Percentiles rank a stretch among this genome's conserved stretches.
Evolutionary conservation across 2,113 vertebrate species (phyloP).

Genomic region (Amphiprion percula): DNA sequence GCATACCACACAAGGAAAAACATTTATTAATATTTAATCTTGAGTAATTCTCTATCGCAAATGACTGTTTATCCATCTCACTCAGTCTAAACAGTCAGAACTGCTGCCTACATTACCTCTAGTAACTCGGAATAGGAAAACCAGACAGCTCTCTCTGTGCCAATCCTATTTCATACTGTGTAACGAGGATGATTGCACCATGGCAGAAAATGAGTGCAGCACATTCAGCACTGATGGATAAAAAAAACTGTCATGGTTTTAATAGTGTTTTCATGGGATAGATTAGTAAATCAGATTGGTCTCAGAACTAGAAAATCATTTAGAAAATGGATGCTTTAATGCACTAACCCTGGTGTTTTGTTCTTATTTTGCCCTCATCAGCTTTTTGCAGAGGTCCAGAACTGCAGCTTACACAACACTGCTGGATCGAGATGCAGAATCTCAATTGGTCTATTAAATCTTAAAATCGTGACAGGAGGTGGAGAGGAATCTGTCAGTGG

Average conservation of each 20-base stretch:
- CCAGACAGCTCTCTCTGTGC: constrained; percentile 56
- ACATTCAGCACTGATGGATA: constrained; percentile 46
- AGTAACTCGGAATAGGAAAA: constrained; percentile 35
- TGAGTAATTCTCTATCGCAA: constrained; percentile 42
- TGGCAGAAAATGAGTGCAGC: constrained; percentile 62
- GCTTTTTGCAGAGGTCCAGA: constrained; percentile 26
- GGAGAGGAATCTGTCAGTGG: neutral
- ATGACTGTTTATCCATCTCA: constrained; percentile 53
- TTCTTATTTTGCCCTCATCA: constrained; percentile 17
- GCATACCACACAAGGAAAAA: constrained; percentile 23
- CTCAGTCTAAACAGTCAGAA: constrained; percentile 56
- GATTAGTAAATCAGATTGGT: constrained; percentile 72
- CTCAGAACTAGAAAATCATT: constrained; percentile 57
- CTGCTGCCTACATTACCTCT: constrained; percentile 51
- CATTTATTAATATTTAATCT: constrained; percentile 61
- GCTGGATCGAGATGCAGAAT: neutral
- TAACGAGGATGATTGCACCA: constrained; percentile 60
- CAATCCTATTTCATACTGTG: constrained; percentile 74
- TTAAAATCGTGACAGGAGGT: neutral
- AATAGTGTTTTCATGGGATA: constrained; percentile 48
- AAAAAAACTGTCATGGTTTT: constrained; percentile 60
- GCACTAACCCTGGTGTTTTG: constrained; percentile 20
- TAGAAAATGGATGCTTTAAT: constrained; percentile 38
- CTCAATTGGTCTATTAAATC: neutral
- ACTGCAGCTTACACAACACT: neutral